These are phyloP conservation scores for Theonella swinhoei DNA, from an alignment of 37 sponge, comb jelly and placozoan genomes.

Conservation along the genomic window DNA sequence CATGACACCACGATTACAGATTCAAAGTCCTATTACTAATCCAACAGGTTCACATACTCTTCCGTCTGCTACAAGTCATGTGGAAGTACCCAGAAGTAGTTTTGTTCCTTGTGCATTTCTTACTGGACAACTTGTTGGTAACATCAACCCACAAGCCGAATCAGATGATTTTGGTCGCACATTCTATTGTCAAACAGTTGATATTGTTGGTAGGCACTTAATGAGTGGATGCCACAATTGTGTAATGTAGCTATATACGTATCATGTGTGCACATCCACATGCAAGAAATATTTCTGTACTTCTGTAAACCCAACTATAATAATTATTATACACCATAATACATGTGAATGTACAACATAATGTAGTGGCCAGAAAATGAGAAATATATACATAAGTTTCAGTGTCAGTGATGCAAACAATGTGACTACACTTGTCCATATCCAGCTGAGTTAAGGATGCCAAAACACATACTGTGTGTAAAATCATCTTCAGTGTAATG, in stretches of 20 bases:
- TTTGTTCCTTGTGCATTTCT: neutral
- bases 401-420: neutral
- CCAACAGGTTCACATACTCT: too few relatives aligned
- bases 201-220: neutral
- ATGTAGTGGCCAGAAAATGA: too few relatives aligned
- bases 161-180: neutral
- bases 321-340: too few relatives aligned
- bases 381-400: too few relatives aligned
- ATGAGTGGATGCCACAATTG: too few relatives aligned
- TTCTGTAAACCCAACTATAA: too few relatives aligned
- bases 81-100: neutral
- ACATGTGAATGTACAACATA: too few relatives aligned
- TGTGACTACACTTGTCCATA: neutral
- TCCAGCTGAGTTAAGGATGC: neutral
- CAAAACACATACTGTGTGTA: neutral
- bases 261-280: too few relatives aligned
- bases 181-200: too few relatives aligned
- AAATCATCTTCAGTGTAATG: neutral
- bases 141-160: neutral
- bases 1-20: neutral
- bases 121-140: neutral
- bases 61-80: neutral
- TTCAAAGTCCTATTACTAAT: neutral
- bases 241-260: too few relatives aligned
- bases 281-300: too few relatives aligned